Evolutionary conservation across 2,797 vertebrate genomes (phyloP).

Genomic region (Geotrypetes seraphini): DNA sequence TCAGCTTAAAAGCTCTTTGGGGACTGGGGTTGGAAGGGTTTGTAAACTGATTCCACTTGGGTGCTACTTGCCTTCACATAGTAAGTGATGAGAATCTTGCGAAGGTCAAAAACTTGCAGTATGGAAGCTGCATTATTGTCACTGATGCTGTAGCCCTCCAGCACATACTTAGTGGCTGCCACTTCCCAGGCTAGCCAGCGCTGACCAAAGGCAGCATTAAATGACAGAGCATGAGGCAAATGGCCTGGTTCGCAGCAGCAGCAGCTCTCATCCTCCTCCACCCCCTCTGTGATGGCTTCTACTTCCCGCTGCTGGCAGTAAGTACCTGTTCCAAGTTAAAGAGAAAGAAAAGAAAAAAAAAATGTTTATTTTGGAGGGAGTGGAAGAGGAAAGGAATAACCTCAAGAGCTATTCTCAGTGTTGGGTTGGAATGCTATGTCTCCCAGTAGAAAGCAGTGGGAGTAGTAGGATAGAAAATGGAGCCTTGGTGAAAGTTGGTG

Average conservation of each 20-base stretch:
- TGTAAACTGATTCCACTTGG: too few species aligned
- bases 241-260: constrained; percentile 51
- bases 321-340: constrained; percentile 31
- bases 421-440: neutral
- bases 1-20: too few species aligned
- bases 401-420: too few species aligned
- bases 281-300: constrained; percentile 48
- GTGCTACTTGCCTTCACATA: constrained; percentile 41
- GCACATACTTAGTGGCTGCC: constrained; percentile 46
- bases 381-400: too few species aligned
- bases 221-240: constrained; percentile 42
- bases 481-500: too few species aligned
- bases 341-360: too few species aligned
- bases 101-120: constrained; percentile 49
- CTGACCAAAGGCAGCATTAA: constrained; percentile 49
- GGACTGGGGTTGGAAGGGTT: too few species aligned
- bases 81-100: constrained; percentile 52
- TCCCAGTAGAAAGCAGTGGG: too few species aligned
- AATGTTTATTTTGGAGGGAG: too few species aligned
- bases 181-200: constrained; percentile 56
- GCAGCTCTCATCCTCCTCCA: constrained; percentile 51
- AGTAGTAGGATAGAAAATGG: too few species aligned
- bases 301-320: constrained; percentile 53
- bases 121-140: constrained; percentile 51
- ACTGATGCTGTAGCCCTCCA: constrained; percentile 51